Conservation (phyloP, 1,140 invertebrate genomes). For the Aphaenogaster rudis region DNA sequence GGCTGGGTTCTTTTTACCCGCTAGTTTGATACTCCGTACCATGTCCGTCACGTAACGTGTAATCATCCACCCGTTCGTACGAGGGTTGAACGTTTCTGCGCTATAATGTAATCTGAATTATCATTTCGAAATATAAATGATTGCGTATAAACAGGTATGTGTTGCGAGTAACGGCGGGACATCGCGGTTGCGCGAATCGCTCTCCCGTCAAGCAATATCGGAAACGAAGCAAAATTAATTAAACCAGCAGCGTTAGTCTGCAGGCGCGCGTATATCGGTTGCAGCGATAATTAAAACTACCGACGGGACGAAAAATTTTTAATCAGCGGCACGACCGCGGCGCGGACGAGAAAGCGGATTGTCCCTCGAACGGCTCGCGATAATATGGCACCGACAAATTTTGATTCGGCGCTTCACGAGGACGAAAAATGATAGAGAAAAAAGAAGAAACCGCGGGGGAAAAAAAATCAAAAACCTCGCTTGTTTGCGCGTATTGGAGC, state of each 20-base stretch:
- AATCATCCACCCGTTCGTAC: conserved; percentile 5
- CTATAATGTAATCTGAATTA: conserved; percentile 33
- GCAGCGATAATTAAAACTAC: conserved; percentile 55
- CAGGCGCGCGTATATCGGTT: not conserved
- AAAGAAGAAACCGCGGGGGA: conserved; percentile 16
- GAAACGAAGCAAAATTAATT: conserved; percentile 52
- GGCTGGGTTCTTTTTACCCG: conserved; percentile 19
- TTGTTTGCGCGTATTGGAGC: conserved; percentile 69
- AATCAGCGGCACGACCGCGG: conserved; percentile 52
- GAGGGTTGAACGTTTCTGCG: conserved; percentile 3
- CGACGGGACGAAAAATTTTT: conserved; percentile 45
- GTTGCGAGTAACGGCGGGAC: not conserved
- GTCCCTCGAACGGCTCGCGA: conserved; percentile 19
- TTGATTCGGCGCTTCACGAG: conserved; percentile 36
- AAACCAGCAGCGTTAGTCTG: conserved; percentile 34
- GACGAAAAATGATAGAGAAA: conserved; percentile 6
- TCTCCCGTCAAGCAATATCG: conserved; percentile 17
- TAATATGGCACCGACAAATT: conserved; percentile 32
- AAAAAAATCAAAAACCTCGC: conserved; percentile 60
- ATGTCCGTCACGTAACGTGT: conserved; percentile 7
- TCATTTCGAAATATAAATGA: conserved; percentile 7
- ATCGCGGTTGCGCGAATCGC: conserved; percentile 7
- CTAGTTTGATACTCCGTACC: conserved; percentile 17
- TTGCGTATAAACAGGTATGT: conserved; percentile 34
- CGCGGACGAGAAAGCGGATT: conserved; percentile 26